Conservation (phyloP, 2,113 vertebrate species). For the Bubo blakistoni region DNA sequence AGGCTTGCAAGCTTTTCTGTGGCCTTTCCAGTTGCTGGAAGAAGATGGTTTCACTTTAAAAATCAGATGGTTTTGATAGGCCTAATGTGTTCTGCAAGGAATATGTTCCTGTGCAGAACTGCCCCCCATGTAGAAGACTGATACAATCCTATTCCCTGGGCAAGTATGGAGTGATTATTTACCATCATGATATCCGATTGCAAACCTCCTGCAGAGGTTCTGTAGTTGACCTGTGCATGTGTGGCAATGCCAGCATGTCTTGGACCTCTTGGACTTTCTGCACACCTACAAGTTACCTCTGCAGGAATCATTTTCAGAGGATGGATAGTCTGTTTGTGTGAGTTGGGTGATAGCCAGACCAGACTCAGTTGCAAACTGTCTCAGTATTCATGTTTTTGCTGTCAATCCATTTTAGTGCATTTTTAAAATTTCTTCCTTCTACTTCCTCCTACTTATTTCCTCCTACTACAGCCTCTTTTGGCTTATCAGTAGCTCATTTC, state of each 20-base stretch:
- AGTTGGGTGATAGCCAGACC: neutral
- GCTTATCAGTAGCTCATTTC: neutral
- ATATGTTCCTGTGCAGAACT: neutral
- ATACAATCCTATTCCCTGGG: neutral
- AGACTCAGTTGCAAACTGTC: neutral
- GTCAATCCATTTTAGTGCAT: neutral
- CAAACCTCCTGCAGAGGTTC: neutral
- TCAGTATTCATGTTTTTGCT: neutral
- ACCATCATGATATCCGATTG: neutral
- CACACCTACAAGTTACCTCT: neutral
- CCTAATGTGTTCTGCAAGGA: neutral
- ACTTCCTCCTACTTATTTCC: neutral
- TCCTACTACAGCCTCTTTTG: neutral
- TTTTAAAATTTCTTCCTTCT: neutral
- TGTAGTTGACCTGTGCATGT: neutral
- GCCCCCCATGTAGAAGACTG: neutral
- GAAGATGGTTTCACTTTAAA: neutral
- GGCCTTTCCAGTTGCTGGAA: neutral
- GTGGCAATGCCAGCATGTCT: neutral
- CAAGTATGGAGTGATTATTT: neutral
- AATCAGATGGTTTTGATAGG: neutral
- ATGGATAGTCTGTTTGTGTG: neutral
- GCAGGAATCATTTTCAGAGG: neutral
- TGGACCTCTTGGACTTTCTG: neutral
- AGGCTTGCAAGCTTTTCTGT: neutral